Evolutionary conservation across 2,113 vertebrate genomes (phyloP), one percentile per base, ranked within the genome.

Genomic region (Alexandromys fortis): DNA sequence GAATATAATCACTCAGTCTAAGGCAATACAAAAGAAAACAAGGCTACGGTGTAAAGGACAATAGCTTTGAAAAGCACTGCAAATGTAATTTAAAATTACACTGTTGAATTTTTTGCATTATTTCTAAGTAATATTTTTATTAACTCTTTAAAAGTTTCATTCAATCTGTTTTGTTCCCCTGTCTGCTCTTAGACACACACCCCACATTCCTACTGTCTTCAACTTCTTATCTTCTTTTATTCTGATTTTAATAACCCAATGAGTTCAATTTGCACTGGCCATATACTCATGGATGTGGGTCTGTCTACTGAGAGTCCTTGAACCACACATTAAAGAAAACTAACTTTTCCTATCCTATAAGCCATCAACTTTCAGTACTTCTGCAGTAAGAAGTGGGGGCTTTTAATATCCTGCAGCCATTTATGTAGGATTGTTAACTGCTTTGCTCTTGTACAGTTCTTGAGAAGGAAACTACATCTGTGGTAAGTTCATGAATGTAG

Each of bases 1-100:
- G 11, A 94, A 92, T 82, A 77, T 89, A 78, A 91, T 86, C 65
- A 92, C 86, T 94, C 61, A 58, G 38, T 70, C 55, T 94, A 92
- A 55, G 8, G 28, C 55, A 92, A 94, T 70, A 95, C 91, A 95
- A 94, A 86, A 86, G 52, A 35, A 86, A 86, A 73, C 73, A 85
- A 79, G n/a, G 72, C 49, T 96, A 49, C 2, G 58, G 12, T 68
- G 45, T 95, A 61, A 86, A 97, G 35, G 26, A 47, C 38, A 96
- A 89, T 97, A 95, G 90, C 73, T 96, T 89, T 94, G 90, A 96
- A 96, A 65, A 82, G 77, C 28, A 78, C 75, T 95, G 12, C 22
- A 92, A 92, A 96, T 95, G 94, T 94, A 92, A 95, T 94, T 97
- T 89, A 94, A 94, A 96, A 91, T 83, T 90, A 78, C 73, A 61